phyloP scores from a whole-genome alignment of 2,113 vertebrate genomes.

The Prochilodus magdalenae region DNA sequence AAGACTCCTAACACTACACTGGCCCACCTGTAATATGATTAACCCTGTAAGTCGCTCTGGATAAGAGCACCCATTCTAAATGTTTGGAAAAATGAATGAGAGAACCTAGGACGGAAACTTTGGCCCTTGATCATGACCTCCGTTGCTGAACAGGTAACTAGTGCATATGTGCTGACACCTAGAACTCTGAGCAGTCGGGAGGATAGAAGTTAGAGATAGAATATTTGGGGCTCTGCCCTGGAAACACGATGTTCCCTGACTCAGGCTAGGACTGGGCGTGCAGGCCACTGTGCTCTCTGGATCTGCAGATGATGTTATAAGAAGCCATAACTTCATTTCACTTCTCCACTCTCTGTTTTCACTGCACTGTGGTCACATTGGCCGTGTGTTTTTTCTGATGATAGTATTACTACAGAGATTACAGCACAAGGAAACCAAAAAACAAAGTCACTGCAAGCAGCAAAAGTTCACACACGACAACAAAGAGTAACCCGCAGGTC shows the following conservation, averaged over 20 bases:
- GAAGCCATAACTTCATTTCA: not conserved
- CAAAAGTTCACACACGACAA: no score
- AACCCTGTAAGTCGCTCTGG: no score
- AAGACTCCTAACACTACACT: no score
- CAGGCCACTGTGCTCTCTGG: not conserved
- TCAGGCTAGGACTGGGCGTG: not conserved
- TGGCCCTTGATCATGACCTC: no score
- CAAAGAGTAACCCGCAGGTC: no score
- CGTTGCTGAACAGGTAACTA: not conserved
- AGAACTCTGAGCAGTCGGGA: not conserved
- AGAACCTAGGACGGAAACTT: not conserved
- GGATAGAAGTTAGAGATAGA: conserved; percentile 2
- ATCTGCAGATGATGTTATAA: conserved; percentile 3
- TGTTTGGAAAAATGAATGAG: not conserved
- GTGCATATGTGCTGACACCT: not conserved
- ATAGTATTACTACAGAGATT: no score
- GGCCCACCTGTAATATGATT: no score
- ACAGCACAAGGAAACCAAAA: no score
- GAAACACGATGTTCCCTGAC: conserved; percentile 3
- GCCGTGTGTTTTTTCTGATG: not conserved
- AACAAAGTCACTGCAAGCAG: no score
- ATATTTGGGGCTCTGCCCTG: conserved; percentile 1
- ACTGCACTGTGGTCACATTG: not conserved
- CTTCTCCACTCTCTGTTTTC: not conserved
- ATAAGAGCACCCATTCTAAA: no score